Base-by-base conservation (phyloP, 2,888 invertebrate species). In the Caenorhabditis panamensis region DNA sequence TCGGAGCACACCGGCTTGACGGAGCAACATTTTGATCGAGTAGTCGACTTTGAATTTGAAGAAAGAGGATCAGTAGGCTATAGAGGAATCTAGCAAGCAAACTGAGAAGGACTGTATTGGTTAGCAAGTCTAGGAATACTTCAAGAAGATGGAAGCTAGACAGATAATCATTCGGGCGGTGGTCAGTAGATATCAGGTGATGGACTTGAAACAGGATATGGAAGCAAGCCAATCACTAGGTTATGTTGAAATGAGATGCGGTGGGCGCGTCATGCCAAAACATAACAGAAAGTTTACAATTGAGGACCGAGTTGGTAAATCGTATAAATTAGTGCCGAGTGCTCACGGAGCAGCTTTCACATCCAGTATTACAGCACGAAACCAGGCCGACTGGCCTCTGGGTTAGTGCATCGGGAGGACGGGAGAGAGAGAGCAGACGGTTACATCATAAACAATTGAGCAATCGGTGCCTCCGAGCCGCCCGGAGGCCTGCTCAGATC, bases 401-500 rank as follows among this genome's bases (percentile, higher is more conserved):
- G 63, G 72, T 72, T 63, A 72, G 72, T 72, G 72, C 72, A 72
- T 49, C 20, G 62, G 28, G 36, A 56, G 72, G 61, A 44, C 44
- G 61, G 24, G n/a, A n/a, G 61, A 22, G 62, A 76, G 68, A 41
- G 37, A 24, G 59, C 67, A 77, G 68, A 64, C 63, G 77, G 77
- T 77, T 77, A 77, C 77, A 77, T 77, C 77, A 77, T 77, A 77
- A 77, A 77, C 77, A 77, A 77, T 77, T 77, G 77, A 62, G 67
- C 73, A 73, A 73, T 73, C 64, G 73, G 63, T 61, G 22, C 62
- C 9, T 22, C 3, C 20, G 36, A 9, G 49, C 16, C 24, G 9
- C 41, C 5, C 41, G 62, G 36, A 28, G 51, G 18, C 41, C 41
- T 18, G 36, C 41, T 28, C 62, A 49, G 59, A 51, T 51, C 51